phyloP scores from a whole-genome alignment of 2,797 vertebrate genomes.

The Syndactyla subalaris region DNA sequence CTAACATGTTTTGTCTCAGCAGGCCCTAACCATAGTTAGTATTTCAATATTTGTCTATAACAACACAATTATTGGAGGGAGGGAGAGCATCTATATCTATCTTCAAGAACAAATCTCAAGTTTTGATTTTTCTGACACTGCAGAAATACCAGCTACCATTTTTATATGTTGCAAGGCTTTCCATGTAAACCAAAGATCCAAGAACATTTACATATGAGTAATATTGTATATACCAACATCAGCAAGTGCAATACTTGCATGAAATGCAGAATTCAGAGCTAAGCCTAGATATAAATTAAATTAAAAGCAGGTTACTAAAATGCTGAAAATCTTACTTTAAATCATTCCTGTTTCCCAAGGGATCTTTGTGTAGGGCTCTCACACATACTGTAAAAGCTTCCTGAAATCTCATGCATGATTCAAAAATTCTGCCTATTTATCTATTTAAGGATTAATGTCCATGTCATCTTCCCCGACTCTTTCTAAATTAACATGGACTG shows the following conservation, averaged over 20 bases:
- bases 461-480: not conserved
- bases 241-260: not conserved
- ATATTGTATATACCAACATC: not conserved
- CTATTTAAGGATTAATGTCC: slow-evolving; percentile 26
- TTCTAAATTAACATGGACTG: not conserved
- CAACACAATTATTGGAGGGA: not conserved
- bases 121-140: not conserved
- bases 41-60: not conserved
- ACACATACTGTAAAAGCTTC: not conserved
- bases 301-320: not conserved
- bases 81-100: not conserved
- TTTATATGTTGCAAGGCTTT: not conserved
- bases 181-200: not conserved
- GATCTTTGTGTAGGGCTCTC: not conserved
- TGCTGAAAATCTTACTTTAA: not conserved
- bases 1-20: not conserved
- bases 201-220: not conserved
- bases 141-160: not conserved
- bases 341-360: not conserved
- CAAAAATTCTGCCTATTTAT: slow-evolving; percentile 30
- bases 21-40: not conserved
- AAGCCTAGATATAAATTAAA: not conserved
- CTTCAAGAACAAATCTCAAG: not conserved
- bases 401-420: slow-evolving; percentile 14
- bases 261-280: not conserved